Evolutionary conservation across 53 echinoderm and acorn worm genomes (phyloP).

Genomic region (Holothuria leucospilota): DNA sequence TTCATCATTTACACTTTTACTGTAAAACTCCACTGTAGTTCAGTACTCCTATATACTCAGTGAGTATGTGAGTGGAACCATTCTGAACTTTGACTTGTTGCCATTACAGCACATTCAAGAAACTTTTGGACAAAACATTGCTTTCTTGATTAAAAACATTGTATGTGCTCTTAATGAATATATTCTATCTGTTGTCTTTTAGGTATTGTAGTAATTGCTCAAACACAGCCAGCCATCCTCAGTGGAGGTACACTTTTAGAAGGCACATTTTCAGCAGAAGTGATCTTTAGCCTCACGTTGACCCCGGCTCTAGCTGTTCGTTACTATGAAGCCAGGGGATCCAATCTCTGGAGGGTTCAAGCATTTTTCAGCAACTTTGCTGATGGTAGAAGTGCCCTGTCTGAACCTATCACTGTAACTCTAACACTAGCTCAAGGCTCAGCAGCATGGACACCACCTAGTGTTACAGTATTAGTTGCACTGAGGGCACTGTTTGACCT

Average conservation of each 20-base stretch:
- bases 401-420: slow-evolving; percentile 12
- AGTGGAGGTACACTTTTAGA: slow-evolving; percentile 21
- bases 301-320: slow-evolving; percentile 43
- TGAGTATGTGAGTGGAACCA: too few relatives aligned
- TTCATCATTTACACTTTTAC: too few relatives aligned
- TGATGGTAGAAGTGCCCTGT: slow-evolving; percentile 47
- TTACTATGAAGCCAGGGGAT: slow-evolving; percentile 60
- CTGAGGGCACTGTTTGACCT: slow-evolving; percentile 59
- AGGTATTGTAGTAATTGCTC: slow-evolving; percentile 59
- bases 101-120: too few relatives aligned
- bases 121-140: too few relatives aligned
- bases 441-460: slow-evolving; percentile 75
- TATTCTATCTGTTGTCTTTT: neutral
- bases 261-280: slow-evolving; percentile 19
- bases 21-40: too few relatives aligned
- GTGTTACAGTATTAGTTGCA: slow-evolving; percentile 21
- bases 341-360: slow-evolving; percentile 75
- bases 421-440: slow-evolving; percentile 64
- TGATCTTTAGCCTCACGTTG: slow-evolving; percentile 79
- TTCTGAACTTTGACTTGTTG: too few relatives aligned
- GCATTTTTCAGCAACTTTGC: slow-evolving; percentile 59
- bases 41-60: too few relatives aligned
- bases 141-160: too few relatives aligned
- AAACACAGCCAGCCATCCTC: slow-evolving; percentile 31
- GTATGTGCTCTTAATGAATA: too few relatives aligned